Conservation (phyloP, 2,797 vertebrate genomes). For the Syndactyla subalaris region DNA sequence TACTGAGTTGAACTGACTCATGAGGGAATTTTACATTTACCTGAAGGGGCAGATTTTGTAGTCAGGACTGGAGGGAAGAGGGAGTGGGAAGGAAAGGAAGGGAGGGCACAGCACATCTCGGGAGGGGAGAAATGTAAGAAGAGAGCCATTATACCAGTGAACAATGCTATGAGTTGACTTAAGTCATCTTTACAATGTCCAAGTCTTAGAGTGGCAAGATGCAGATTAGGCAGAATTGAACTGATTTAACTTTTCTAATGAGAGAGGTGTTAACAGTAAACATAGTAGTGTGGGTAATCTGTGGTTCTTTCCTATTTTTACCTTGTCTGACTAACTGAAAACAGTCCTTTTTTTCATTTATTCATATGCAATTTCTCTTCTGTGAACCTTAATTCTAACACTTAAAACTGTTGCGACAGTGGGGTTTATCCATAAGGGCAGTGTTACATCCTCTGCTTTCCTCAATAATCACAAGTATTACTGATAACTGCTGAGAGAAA, state of each 20-base stretch:
- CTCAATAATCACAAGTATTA: not conserved
- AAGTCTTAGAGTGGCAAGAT: not conserved
- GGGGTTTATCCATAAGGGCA: not conserved
- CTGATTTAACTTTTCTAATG: not conserved
- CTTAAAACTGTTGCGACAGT: not conserved
- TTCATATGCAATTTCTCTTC: not conserved
- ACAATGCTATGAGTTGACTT: not conserved
- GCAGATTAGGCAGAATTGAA: not conserved
- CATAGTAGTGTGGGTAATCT: not conserved
- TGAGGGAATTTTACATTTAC: not conserved
- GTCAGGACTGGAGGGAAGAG: not conserved
- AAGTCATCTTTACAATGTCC: not conserved
- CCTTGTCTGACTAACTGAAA: not conserved
- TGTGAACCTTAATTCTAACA: not conserved
- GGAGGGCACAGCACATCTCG: accelerated
- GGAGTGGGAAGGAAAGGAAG: not conserved
- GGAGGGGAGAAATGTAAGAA: not conserved
- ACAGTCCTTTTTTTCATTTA: not conserved
- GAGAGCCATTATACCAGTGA: not conserved
- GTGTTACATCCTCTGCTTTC: not conserved
- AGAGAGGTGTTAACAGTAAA: not conserved
- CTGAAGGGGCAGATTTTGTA: not conserved
- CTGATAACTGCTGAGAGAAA: not conserved
- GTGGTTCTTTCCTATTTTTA: not conserved
- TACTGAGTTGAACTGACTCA: not conserved